These are phyloP conservation scores for Coendou prehensilis DNA, from an alignment of 2,797 vertebrate genomes.

Conservation along the genomic window DNA sequence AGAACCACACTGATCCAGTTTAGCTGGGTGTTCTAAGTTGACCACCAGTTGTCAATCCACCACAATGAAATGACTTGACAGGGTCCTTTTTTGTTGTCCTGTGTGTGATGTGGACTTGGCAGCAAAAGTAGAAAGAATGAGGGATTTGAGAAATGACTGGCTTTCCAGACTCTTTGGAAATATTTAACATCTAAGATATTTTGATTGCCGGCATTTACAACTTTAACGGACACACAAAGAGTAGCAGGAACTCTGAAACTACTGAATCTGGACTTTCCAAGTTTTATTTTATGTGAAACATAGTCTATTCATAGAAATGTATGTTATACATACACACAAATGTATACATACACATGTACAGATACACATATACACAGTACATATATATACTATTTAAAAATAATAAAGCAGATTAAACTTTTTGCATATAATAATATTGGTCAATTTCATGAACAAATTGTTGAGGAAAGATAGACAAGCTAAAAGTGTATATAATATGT, in stretches of 20 bases:
- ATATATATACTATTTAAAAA: not conserved
- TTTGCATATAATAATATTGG: not conserved
- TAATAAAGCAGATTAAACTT: not conserved
- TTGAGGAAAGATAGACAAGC: not conserved
- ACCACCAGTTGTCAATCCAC: too few species aligned
- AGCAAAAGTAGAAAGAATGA: conserved; percentile 17
- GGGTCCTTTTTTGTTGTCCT: conserved; percentile 26
- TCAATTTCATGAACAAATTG: conserved; percentile 10
- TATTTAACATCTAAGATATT: conserved; percentile 69
- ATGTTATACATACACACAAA: not conserved
- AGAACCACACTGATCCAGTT: too few species aligned
- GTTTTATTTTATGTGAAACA: conserved; percentile 48
- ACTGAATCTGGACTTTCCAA: conserved; percentile 24
- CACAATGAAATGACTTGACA: conserved; percentile 53
- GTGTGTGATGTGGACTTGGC: conserved; percentile 46
- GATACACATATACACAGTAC: not conserved
- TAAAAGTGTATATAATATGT: not conserved
- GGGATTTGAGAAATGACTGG: conserved; percentile 68
- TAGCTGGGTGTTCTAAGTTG: too few species aligned
- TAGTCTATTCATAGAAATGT: not conserved
- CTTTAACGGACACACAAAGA: conserved; percentile 11
- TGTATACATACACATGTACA: not conserved
- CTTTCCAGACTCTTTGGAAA: conserved; percentile 35
- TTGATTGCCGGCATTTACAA: conserved; percentile 64
- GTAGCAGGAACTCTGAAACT: conserved; percentile 14